Evolutionary conservation across 2,113 vertebrate genomes (phyloP).

Genomic region (Hyla sarda): DNA sequence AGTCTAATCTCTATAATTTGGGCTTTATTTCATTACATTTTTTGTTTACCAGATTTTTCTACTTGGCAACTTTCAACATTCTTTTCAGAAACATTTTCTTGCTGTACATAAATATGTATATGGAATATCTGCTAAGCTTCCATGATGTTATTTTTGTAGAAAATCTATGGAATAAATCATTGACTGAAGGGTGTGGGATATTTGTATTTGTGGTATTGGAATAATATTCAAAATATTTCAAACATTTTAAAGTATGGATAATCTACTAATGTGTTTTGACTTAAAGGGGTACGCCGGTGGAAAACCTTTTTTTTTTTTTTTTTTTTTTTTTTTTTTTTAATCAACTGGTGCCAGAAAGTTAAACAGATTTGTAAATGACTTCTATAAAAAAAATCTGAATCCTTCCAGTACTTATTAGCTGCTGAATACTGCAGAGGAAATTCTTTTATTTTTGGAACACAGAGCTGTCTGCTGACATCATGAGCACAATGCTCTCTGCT

Average conservation of each 20-base stretch:
- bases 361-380: too few species aligned
- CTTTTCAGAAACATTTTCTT: not conserved
- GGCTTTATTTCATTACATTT: not conserved
- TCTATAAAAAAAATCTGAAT: too few species aligned
- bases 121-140: not conserved
- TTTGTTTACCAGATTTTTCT: not conserved
- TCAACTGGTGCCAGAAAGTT: too few species aligned
- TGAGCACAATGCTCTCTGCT: too few species aligned
- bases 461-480: too few species aligned
- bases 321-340: too few species aligned
- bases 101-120: not conserved
- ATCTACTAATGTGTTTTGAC: too few species aligned
- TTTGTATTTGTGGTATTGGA: not conserved
- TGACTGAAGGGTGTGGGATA: not conserved
- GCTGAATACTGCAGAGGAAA: too few species aligned
- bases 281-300: too few species aligned
- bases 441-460: too few species aligned
- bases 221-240: not conserved
- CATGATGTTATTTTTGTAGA: not conserved
- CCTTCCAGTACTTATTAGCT: too few species aligned
- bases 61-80: not conserved
- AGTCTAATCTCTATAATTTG: not conserved
- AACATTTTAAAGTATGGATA: not conserved
- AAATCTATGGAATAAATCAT: not conserved
- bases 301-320: too few species aligned